Evolutionary conservation across 2,113 vertebrate genomes (phyloP).

Genomic region (Numenius arquata): DNA sequence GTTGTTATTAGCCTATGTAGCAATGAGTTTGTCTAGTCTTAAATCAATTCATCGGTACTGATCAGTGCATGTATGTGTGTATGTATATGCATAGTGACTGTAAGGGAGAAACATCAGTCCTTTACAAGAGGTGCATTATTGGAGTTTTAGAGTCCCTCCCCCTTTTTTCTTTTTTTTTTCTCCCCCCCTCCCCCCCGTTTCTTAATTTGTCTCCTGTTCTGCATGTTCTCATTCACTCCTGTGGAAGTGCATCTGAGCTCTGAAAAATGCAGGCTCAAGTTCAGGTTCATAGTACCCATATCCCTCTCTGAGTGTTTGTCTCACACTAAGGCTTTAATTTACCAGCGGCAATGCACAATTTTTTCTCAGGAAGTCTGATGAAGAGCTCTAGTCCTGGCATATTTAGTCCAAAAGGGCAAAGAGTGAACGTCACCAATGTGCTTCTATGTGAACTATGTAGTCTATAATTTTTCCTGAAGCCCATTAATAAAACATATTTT

Average conservation of each 20-base stretch:
- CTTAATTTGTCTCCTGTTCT: neutral
- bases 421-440: neutral
- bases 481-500: neutral
- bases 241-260: neutral
- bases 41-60: neutral
- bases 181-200: fast-evolving
- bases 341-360: neutral
- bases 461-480: neutral
- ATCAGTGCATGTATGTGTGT: neutral
- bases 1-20: neutral
- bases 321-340: neutral
- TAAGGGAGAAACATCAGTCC: neutral
- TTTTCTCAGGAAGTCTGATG: neutral
- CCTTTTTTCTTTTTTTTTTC: fast-evolving
- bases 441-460: neutral
- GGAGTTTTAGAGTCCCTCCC: neutral
- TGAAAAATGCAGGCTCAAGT: neutral
- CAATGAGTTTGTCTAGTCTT: neutral
- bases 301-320: neutral
- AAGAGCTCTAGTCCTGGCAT: neutral
- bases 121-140: neutral
- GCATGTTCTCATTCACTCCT: neutral
- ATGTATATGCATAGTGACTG: neutral
- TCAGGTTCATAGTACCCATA: fast-evolving
- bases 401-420: neutral